These are phyloP conservation scores for Agapostemon virescens DNA, from an alignment of 2,888 invertebrate genomes.

Conservation along the genomic window DNA sequence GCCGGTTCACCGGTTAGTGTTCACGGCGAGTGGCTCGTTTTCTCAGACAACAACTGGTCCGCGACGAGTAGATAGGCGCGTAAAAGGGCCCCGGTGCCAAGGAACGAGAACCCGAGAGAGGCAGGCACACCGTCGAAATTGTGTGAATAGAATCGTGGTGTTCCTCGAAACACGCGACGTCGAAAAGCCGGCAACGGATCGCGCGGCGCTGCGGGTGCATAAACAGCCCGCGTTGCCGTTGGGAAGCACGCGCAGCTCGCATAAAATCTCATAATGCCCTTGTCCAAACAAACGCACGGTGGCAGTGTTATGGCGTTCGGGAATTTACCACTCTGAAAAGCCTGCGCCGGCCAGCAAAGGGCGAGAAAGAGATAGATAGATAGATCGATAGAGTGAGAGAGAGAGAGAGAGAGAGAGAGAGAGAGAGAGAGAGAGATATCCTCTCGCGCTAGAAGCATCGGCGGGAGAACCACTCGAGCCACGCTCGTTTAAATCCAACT, in stretches of 20 bases:
- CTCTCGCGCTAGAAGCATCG: conserved; percentile 49
- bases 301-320: conserved; percentile 68
- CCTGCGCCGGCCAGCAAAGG: background rate
- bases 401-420: background rate
- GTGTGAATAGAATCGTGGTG: conserved; percentile 33
- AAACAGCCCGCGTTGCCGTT: conserved; percentile 61
- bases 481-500: conserved; percentile 57
- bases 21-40: conserved; percentile 28
- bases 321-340: conserved; percentile 69
- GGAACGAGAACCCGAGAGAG: background rate
- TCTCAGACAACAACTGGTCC: conserved; percentile 46
- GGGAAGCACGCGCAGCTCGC: conserved; percentile 68
- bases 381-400: no score
- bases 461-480: conserved; percentile 39
- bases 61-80: background rate
- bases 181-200: background rate
- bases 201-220: conserved; percentile 55
- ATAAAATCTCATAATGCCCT: conserved; percentile 77
- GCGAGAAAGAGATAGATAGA: background rate
- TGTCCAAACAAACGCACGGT: conserved; percentile 76
- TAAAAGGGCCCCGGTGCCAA: background rate
- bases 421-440: conserved; percentile 43
- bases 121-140: background rate
- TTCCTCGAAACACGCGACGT: conserved; percentile 47
- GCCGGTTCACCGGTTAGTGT: background rate